Evolutionary conservation across 2,797 vertebrate species (phyloP), one percentile per base, ranked within the genome.

Genomic region (Tenualosa ilisha): DNA sequence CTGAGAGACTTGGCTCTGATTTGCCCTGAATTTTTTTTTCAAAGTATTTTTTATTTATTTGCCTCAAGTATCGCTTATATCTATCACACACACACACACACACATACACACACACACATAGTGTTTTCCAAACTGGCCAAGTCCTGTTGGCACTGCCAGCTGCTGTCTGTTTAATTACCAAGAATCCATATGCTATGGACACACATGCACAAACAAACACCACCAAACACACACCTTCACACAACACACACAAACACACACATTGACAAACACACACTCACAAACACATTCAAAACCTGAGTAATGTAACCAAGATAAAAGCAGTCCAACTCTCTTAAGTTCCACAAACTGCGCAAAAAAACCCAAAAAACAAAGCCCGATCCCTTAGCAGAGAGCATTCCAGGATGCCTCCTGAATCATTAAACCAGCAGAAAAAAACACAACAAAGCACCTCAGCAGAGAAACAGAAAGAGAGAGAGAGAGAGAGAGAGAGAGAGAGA

Each of bases 151-250:
- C 81, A 82, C 15, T 84, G 6, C 22, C 84, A 40, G 6, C 63
- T 86, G 20, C 56, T 85, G 20, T 68, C 53, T 22, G 81, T 83
- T 89, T 59, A 87, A 87, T 87, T 84, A 84, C 81, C 40, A 82
- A 84, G 81, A 51, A 20, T 22, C 82, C 82, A 84, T 84, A 85
- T 85, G 79, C 51, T 2, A 20, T 75, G 31, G 31, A 40, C 68
- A 75, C 31, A 40, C 31, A 17, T 7, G 17, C 68, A 75, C 68
- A 75, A 13, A 75, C 31, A 37, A 26, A 72, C 3, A 37, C 63
- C 31, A 31, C 31, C 31, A 31, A 31, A 68, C 9, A 68, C 63
- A 37, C 13, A 15, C 63, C 59, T 15, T 8, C 59, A 61, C 59
- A 61, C 59, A 63, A 56, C 53, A 56, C 53, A 20, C 54, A 59